Percentiles rank a stretch among this genome's conserved stretches.
phyloP scores from a whole-genome alignment of 2,113 vertebrate genomes.

The Rutilus rutilus region DNA sequence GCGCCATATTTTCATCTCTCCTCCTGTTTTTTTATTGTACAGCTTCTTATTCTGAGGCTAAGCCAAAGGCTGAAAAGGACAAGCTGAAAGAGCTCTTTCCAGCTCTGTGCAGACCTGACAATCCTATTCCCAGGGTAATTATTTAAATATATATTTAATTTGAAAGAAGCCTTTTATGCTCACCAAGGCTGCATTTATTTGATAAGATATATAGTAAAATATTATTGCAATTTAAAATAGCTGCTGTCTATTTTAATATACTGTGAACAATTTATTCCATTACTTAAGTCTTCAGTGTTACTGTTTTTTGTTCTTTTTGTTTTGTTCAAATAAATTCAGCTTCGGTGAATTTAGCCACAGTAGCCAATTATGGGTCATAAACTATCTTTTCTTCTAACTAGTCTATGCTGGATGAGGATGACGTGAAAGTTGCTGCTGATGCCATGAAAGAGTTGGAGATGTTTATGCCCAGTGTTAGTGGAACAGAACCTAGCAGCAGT shows the following conservation, averaged over 20 bases:
- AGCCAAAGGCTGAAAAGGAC: constrained; percentile 88
- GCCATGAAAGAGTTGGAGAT: constrained; percentile 95
- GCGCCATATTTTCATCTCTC: not conserved
- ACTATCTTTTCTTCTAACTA: constrained; percentile 54
- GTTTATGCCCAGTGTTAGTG: constrained; percentile 87
- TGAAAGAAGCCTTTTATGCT: no score
- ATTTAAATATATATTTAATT: no score
- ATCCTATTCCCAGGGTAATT: constrained; percentile 83
- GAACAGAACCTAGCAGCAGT: constrained; percentile 68
- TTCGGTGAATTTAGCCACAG: no score
- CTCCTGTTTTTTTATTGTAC: not conserved
- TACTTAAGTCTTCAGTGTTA: no score
- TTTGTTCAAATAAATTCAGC: no score
- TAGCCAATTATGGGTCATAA: not conserved
- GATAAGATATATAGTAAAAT: no score
- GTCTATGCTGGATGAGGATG: constrained; percentile 90
- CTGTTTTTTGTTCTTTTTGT: no score
- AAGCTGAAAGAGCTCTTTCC: constrained; percentile 91
- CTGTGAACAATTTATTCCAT: no score
- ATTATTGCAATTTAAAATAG: no score
- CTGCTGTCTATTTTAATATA: no score
- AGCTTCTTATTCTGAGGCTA: constrained; percentile 68
- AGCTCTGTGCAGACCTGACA: constrained; percentile 88
- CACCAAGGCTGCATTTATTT: no score
- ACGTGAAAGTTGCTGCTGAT: constrained; percentile 93